Conservation (phyloP, 2,113 vertebrate genomes). For the Saimiri boliviensis region DNA sequence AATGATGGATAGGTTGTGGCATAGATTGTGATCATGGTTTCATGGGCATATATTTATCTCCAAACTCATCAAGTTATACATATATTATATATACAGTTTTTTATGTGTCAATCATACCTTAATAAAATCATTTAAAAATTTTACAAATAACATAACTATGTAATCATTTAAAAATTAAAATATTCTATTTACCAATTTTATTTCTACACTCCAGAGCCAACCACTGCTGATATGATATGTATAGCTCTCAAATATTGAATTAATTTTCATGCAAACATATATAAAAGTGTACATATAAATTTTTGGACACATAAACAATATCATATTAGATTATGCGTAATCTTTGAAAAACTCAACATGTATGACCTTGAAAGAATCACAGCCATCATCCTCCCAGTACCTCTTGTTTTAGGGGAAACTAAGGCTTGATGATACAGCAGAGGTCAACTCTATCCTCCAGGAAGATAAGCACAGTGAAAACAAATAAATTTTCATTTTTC, state of each 20-base stretch:
- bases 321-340: background rate
- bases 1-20: background rate
- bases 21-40: background rate
- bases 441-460: background rate
- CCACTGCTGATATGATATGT: background rate
- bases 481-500: background rate
- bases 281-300: background rate
- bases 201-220: slow-evolving; percentile 20
- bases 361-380: background rate
- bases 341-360: background rate
- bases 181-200: background rate
- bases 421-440: background rate
- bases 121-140: background rate
- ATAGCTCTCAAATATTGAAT: background rate
- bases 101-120: background rate
- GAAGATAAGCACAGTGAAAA: background rate
- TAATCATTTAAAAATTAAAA: slow-evolving; percentile 44
- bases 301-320: background rate
- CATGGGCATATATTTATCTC: background rate
- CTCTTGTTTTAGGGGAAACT: background rate
- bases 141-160: background rate
- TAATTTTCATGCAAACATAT: background rate
- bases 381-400: background rate
- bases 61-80: background rate
- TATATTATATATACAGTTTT: background rate